Percentiles rank a stretch among this genome's conserved stretches.
phyloP scores from a whole-genome alignment of 2,113 vertebrate species.

The Malurus melanocephalus region DNA sequence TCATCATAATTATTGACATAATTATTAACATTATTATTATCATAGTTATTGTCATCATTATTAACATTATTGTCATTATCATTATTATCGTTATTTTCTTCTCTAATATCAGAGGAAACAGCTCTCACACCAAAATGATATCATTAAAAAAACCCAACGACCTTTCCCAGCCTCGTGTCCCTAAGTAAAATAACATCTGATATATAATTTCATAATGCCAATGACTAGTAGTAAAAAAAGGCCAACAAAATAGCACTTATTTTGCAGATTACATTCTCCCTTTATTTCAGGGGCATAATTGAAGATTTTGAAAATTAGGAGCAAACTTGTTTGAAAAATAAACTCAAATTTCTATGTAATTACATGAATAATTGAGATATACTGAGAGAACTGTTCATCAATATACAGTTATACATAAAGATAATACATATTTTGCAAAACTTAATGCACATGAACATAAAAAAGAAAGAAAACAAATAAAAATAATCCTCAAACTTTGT shows the following conservation, averaged over 20 bases:
- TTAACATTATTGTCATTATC: neutral
- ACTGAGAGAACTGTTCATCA: neutral
- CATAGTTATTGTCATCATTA: neutral
- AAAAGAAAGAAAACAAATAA: neutral
- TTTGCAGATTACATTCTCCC: neutral
- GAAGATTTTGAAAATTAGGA: neutral
- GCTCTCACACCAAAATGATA: neutral
- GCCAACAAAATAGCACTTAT: accelerated
- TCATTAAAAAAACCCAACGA: neutral
- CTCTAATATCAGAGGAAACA: neutral
- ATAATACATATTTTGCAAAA: neutral
- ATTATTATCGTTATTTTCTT: neutral
- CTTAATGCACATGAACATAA: neutral
- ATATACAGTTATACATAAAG: accelerated
- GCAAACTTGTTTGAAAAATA: neutral
- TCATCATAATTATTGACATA: neutral
- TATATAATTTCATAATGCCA: neutral
- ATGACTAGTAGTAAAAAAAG: neutral
- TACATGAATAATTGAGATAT: neutral
- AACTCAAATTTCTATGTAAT: neutral
- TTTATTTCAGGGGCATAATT: neutral
- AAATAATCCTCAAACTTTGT: neutral
- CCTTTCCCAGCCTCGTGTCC: neutral
- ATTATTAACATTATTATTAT: neutral
- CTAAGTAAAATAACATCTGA: neutral